phyloP scores from a whole-genome alignment of 1,140 invertebrate species.

The Reticulitermes speratus region DNA sequence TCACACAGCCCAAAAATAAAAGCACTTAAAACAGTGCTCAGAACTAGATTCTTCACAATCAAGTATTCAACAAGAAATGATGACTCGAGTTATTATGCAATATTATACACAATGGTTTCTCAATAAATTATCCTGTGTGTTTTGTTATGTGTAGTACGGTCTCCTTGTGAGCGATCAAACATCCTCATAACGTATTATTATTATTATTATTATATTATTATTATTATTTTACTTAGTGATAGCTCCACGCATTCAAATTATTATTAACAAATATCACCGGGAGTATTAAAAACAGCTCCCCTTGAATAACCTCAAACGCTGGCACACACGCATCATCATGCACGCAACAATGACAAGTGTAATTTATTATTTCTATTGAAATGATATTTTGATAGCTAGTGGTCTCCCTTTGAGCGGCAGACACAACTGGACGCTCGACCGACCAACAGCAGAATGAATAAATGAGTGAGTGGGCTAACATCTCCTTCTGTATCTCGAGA shows the following conservation, averaged over 20 bases:
- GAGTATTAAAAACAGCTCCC: conserved; percentile 15
- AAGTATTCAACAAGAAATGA: conserved; percentile 39
- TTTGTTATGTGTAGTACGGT: conserved; percentile 33
- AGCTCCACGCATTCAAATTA: conserved; percentile 34
- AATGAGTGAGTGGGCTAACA: not conserved
- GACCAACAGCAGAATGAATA: conserved; percentile 21
- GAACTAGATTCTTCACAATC: conserved; percentile 39
- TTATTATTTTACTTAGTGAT: conserved; percentile 30
- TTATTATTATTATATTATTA: conserved; percentile 26
- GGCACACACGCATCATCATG: conserved; percentile 25
- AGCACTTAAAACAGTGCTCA: conserved; percentile 45
- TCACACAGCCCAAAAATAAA: conserved; percentile 43
- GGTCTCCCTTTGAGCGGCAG: not conserved
- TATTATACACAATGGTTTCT: conserved; percentile 35
- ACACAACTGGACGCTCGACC: not conserved
- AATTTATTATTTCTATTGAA: not conserved
- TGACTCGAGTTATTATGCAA: conserved; percentile 32
- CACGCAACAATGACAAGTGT: conserved; percentile 21
- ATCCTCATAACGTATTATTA: conserved; percentile 33
- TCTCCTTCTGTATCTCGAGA: not conserved
- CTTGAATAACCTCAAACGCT: not conserved
- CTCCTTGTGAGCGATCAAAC: conserved; percentile 36
- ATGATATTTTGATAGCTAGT: not conserved
- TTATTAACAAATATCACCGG: conserved; percentile 35
- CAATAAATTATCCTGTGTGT: conserved; percentile 36